phyloP scores from a whole-genome alignment of 2,888 invertebrate species.

The Amiota mariae region DNA sequence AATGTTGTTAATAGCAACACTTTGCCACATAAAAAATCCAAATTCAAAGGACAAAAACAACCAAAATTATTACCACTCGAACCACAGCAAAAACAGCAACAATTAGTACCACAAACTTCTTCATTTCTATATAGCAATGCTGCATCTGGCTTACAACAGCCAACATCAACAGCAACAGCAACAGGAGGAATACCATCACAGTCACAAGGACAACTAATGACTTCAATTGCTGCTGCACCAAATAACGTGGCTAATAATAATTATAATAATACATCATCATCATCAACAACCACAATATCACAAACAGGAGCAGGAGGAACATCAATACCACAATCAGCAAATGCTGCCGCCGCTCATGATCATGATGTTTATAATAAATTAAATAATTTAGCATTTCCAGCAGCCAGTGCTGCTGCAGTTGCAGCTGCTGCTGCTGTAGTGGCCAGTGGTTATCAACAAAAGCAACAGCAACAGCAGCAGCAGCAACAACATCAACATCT shows the following conservation, averaged over 20 bases:
- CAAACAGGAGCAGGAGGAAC: neutral
- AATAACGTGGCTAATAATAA: slow-evolving; percentile 20
- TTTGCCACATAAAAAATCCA: slow-evolving; percentile 66
- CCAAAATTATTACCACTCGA: slow-evolving; percentile 59
- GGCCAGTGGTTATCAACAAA: slow-evolving; percentile 64
- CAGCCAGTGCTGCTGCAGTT: slow-evolving; percentile 60
- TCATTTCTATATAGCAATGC: slow-evolving; percentile 49
- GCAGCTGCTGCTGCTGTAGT: slow-evolving; percentile 65
- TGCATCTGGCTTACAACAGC: slow-evolving; percentile 55
- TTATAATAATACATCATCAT: neutral
- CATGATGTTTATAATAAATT: slow-evolving; percentile 23
- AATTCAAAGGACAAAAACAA: slow-evolving; percentile 69
- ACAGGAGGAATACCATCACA: slow-evolving; percentile 33
- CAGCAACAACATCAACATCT: slow-evolving; percentile 51
- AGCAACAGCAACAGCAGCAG: slow-evolving; percentile 54
- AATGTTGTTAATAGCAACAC: slow-evolving; percentile 52
- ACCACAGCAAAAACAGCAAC: slow-evolving; percentile 34
- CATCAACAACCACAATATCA: neutral
- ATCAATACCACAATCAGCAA: neutral
- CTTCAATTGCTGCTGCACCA: slow-evolving; percentile 59
- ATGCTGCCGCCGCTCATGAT: neutral
- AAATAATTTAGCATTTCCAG: slow-evolving; percentile 41
- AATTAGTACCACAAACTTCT: slow-evolving; percentile 40
- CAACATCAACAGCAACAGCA: slow-evolving; percentile 32
- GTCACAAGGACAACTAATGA: slow-evolving; percentile 52